Base-by-base conservation (phyloP, 2,888 invertebrate genomes). In the Pecten maximus region DNA sequence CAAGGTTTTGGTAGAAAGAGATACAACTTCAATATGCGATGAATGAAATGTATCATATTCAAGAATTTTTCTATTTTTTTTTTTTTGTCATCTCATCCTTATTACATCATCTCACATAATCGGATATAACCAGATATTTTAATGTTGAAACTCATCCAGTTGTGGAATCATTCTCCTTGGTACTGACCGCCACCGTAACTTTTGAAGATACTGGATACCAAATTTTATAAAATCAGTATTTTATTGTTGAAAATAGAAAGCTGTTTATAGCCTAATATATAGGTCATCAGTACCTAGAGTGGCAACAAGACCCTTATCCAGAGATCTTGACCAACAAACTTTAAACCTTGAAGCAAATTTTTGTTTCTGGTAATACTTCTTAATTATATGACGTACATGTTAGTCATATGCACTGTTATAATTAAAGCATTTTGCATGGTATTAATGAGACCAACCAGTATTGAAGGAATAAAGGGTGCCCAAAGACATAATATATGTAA, bases 381-480 rank as follows among this genome's bases (percentile, higher is more conserved):
- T 54, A 6, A 74, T n/a, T n/a, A 2, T 74, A 35, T 74, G 28
- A 35, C 16, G 23, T 35, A 74, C 6, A 60, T 74, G 2, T 35
- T 74, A 23, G n/a, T 60, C 60, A 60, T 74, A 74, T 74, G 16
- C 15, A 28, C 28, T 74, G 23, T 74, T 6, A 23, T 28, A 28
- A 35, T 28, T 74, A 6, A 28, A 35, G 74, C 35, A 35, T 74
- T 74, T 74, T 15, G 8, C 23, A 23, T 74, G 74, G 28, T 74
- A 60, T 60, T 60, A 74, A 12, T 10, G 74, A 74, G 10, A 10
- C 60, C 60, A 28, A 74, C 35, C 74, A 74, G 74, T 74, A 74
- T 74, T 74, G 74, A 35, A 74, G 74, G 74, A 74, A 74, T 74
- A 35, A 74, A 74, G 74, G 74, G 74, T 74, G 74, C 74, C 74